Percentiles rank a stretch among this genome's conserved stretches.
Evolutionary conservation across 2,113 vertebrate species (phyloP).

Genomic region (Phaetusa simplex): DNA sequence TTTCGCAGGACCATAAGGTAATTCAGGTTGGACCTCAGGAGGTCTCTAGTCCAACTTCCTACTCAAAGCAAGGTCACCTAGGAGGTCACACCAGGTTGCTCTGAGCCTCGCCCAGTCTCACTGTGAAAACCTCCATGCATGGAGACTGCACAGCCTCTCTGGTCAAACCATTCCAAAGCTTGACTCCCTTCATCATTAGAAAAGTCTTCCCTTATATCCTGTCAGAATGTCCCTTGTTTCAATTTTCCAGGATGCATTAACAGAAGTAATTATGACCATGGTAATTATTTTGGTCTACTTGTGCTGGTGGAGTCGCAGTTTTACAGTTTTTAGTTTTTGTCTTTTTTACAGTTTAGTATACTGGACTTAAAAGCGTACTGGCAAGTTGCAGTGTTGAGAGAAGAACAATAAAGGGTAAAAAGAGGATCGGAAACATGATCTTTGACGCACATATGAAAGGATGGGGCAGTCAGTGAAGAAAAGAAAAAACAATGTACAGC

Average conservation of each 20-base stretch:
- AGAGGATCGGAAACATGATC: not conserved
- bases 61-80: not conserved
- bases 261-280: not conserved
- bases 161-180: not conserved
- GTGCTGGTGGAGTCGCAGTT: not conserved
- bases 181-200: not conserved
- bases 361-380: not conserved
- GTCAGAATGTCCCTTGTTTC: not conserved
- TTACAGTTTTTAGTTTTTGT: not conserved
- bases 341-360: not conserved
- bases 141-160: not conserved
- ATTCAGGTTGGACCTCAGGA: not conserved
- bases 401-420: not conserved
- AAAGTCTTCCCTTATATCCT: not conserved
- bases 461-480: not conserved
- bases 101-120: not conserved
- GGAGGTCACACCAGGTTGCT: not conserved
- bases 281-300: not conserved
- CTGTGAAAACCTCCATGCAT: not conserved
- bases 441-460: not conserved
- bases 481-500: not conserved
- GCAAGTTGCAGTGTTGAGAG: not conserved
- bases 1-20: not conserved
- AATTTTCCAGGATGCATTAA: not conserved
- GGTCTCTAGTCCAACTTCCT: not conserved